Base-by-base conservation (phyloP, 2,797 vertebrate species). In the Alca torda region DNA sequence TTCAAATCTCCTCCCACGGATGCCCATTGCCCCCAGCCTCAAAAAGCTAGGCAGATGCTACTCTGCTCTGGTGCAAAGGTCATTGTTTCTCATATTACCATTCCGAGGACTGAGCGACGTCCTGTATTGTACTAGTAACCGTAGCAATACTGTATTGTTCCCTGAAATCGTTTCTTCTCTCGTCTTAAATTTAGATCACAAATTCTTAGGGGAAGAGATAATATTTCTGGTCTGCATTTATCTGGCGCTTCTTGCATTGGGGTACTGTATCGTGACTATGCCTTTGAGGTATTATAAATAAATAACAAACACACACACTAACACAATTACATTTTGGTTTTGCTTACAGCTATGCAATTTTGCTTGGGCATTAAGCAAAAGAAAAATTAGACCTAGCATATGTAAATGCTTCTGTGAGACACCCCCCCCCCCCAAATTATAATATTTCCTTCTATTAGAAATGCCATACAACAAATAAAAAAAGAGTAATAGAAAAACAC, bases 311-410 rank as follows among this genome's bases (percentile, higher is more conserved):
- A 88, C 35, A 63, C n/a, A 76, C 28, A 64, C 8, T 57, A 96
- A 94, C 64, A 85, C 57, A 94, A 96, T 95, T 93, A 92, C n/a
- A 93, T 37, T 56, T 90, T 77, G 53, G 20, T 72, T 93, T 93
- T 87, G 72, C 96, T 95, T 94, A 93, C 60, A 92, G 94, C 84
- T 48, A 77, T 24, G 54, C 65, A 87, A 93, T 92, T 85, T 93
- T 87, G 63, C 84, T 78, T 77, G 53, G 41, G 60, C 51, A 93
- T 77, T 92, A 96, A 61, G 57, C 39, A 74, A 74, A 87, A 72
- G 75, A 89, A 94, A 96, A 94, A 95, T 90, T 68, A 90, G 75
- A 87, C 45, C 21, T 84, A 90, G 67, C 45, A 46, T 21, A 50
- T 41, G n/a, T 37, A 95, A 95, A 92, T 73, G 53, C 20, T 92